Evolutionary conservation across 1,140 invertebrate genomes (phyloP), one percentile per base, ranked within the genome.

Genomic region (Caenorhabditis tropicalis): DNA sequence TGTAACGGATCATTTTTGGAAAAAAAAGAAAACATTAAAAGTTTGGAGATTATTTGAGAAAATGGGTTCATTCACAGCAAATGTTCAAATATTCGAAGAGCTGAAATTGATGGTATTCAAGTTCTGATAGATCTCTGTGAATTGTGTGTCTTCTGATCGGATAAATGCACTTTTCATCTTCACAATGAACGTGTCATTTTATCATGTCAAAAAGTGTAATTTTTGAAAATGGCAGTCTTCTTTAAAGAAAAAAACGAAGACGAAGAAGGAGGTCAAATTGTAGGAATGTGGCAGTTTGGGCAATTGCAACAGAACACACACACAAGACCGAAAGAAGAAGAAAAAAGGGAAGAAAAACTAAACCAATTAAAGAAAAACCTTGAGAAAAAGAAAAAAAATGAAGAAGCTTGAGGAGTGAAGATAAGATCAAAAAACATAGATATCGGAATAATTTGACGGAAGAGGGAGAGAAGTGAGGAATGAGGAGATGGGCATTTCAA

Each of bases 361-460:
- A 74, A 74, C 65, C 21, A 74, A 74, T 74, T 74, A 74, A 27
- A 65, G 36, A 74, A 74, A 74, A 74, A 74, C 65, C 65, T 74
- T 74, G 65, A 74, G n/a, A 65, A 65, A 33, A 65, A 74, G 21
- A 24, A 46, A 74, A 74, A n/a, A 74, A 36, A 12, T 2, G 31
- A 39, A 65, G 1, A 65, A 36, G 27, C 10, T 16, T 2, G 31
- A 39, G 29, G 58, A 65, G 36, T n/a, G n/a, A n/a, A 65, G 58
- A 65, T n/a, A 65, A 65, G 58, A 65, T 65, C 58, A 33, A 19
- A 65, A 65, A 33, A 33, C 7, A 10, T 7, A 56, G 48, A 51
- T 51, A 19, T 56, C 53, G 53, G 53, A 56, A 56, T 19, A 51
- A 51, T 51, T 6, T 15, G 49, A 6, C 2, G 6, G n/a, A n/a